Evolutionary conservation across 1,140 invertebrate species (phyloP).

Genomic region (Zophobas morio): DNA sequence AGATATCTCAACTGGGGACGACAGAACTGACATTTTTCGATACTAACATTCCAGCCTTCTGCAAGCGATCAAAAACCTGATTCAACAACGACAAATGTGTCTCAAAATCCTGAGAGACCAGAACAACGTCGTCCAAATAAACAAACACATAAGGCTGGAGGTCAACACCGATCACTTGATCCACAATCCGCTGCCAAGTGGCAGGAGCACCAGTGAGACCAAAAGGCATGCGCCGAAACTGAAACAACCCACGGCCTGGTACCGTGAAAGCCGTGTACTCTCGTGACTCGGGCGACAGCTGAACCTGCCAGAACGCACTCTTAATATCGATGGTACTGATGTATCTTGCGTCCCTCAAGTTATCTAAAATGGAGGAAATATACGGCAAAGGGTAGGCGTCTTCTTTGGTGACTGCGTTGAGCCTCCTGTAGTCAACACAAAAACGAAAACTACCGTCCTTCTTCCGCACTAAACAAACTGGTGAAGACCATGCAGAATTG

Average conservation of each 20-base stretch:
- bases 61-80: constrained; percentile 55
- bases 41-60: constrained; percentile 57
- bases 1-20: constrained; percentile 60
- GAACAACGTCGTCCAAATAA: constrained; percentile 54
- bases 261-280: constrained; percentile 60
- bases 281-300: constrained; percentile 45
- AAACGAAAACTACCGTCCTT: constrained; percentile 57
- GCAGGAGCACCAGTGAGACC: constrained; percentile 64
- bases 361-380: constrained; percentile 61
- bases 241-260: constrained; percentile 60
- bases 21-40: constrained; percentile 63
- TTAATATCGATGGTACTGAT: constrained; percentile 59
- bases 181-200: constrained; percentile 63
- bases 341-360: constrained; percentile 59
- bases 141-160: constrained; percentile 55
- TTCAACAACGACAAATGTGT: constrained; percentile 57
- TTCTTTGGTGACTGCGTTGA: constrained; percentile 60
- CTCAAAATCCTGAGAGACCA: constrained; percentile 7
- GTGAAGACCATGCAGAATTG: constrained; percentile 54
- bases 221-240: constrained; percentile 63
- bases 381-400: constrained; percentile 62
- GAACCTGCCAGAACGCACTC: constrained; percentile 61
- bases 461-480: constrained; percentile 59
- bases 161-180: constrained; percentile 51
- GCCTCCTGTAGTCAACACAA: constrained; percentile 61